A percentile compares a stretch with the other conserved stretches of the same genome.
Conservation (phyloP, 1,140 invertebrate species). For the Ctenoplectra terminalis region DNA sequence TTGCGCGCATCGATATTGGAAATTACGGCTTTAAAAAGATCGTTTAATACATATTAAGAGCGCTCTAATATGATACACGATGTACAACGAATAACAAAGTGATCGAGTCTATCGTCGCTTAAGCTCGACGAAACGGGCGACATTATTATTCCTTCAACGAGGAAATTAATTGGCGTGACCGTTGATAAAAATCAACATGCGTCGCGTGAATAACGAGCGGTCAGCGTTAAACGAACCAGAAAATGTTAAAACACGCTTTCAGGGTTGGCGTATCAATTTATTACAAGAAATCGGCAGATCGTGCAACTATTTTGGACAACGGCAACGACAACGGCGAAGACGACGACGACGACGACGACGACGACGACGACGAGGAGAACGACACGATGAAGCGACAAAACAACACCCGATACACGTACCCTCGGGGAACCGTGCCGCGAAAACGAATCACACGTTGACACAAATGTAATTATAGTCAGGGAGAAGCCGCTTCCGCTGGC, state of each 20-base stretch:
- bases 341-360: no score
- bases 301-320: constrained; percentile 31
- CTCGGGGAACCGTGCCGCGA: constrained; percentile 29
- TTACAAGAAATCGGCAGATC: constrained; percentile 40
- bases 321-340: neutral
- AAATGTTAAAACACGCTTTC: constrained; percentile 23
- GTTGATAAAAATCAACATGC: constrained; percentile 55
- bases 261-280: neutral
- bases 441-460: constrained; percentile 58
- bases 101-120: constrained; percentile 6
- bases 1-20: neutral
- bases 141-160: constrained; percentile 44
- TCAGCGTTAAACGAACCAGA: constrained; percentile 38
- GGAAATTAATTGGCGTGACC: constrained; percentile 54
- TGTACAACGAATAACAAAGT: neutral
- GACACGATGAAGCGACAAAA: neutral
- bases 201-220: constrained; percentile 25
- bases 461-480: constrained; percentile 51
- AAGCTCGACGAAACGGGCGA: constrained; percentile 19
- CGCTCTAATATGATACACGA: no score
- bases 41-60: no score
- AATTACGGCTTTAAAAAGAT: no score
- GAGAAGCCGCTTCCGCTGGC: constrained; percentile 50
- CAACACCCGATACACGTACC: constrained; percentile 7
- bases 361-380: neutral